phyloP scores from a whole-genome alignment of 1,140 invertebrate genomes.

The Aleiodes sp. region DNA sequence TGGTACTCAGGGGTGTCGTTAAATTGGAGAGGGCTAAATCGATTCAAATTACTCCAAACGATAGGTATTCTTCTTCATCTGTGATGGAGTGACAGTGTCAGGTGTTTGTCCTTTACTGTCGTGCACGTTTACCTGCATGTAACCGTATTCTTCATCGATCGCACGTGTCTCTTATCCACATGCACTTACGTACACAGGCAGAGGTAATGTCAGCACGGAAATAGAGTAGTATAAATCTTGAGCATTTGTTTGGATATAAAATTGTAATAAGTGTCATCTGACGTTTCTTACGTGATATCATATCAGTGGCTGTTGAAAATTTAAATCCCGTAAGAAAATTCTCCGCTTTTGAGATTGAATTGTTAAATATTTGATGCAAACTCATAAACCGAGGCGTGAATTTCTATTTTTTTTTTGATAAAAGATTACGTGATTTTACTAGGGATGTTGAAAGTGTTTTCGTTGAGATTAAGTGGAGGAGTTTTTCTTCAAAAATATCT shows the following conservation, averaged over 20 bases:
- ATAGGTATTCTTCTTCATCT: neutral
- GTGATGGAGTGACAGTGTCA: neutral
- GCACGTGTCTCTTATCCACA: neutral
- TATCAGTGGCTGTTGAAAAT: neutral
- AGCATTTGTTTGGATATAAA: neutral
- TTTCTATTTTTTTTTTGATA: too few species aligned
- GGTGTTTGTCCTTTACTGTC: neutral
- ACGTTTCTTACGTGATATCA: constrained; percentile 6
- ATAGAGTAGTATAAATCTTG: neutral
- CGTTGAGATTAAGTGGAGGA: too few species aligned
- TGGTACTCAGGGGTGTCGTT: neutral
- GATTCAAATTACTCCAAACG: neutral
- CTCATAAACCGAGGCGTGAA: neutral
- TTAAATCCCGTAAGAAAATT: neutral
- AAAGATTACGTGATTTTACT: too few species aligned
- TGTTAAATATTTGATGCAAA: neutral
- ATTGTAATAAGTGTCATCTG: neutral
- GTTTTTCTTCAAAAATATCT: too few species aligned
- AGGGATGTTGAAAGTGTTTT: too few species aligned
- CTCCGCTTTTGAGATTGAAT: neutral
- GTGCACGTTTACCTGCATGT: constrained; percentile 13
- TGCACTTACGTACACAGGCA: neutral
- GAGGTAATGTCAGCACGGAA: neutral
- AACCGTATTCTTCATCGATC: neutral
- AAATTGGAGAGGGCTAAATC: neutral